Percentiles rank a stretch among this genome's conserved stretches.
Evolutionary conservation across 2,888 invertebrate species (phyloP).

Genomic region (Phengaris alcon): DNA sequence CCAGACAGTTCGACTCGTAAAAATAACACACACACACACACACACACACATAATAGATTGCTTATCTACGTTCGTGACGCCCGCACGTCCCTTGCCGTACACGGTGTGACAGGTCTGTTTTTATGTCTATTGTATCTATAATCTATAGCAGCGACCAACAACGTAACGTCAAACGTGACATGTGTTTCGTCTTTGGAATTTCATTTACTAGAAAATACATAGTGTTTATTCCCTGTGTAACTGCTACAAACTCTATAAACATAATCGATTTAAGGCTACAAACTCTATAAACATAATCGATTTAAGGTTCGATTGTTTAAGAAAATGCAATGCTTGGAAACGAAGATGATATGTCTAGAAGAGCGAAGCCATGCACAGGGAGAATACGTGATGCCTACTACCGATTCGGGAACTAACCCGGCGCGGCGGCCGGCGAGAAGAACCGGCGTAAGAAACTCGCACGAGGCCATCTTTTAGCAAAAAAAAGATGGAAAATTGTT

Average conservation of each 20-base stretch:
- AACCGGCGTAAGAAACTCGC: too few relatives aligned
- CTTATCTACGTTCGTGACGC: slow-evolving; percentile 21
- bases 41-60: slow-evolving; percentile 17
- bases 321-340: background rate
- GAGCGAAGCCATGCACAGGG: too few relatives aligned
- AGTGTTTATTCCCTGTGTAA: background rate
- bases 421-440: too few relatives aligned
- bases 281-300: background rate
- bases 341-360: too few relatives aligned
- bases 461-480: too few relatives aligned
- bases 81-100: background rate
- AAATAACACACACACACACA: slow-evolving; percentile 24
- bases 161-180: background rate
- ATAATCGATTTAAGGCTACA: background rate
- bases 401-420: too few relatives aligned
- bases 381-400: too few relatives aligned
- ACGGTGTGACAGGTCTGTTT: slow-evolving; percentile 21
- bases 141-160: background rate
- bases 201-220: background rate
- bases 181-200: slow-evolving; percentile 1
- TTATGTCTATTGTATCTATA: background rate
- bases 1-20: slow-evolving; percentile 29
- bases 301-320: background rate
- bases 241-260: background rate
- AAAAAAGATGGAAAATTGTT: too few relatives aligned